A percentile compares a stretch with the other conserved stretches of the same genome.
phyloP scores from a whole-genome alignment of 2,113 vertebrate genomes.

The Poeciliopsis turrubarensis region DNA sequence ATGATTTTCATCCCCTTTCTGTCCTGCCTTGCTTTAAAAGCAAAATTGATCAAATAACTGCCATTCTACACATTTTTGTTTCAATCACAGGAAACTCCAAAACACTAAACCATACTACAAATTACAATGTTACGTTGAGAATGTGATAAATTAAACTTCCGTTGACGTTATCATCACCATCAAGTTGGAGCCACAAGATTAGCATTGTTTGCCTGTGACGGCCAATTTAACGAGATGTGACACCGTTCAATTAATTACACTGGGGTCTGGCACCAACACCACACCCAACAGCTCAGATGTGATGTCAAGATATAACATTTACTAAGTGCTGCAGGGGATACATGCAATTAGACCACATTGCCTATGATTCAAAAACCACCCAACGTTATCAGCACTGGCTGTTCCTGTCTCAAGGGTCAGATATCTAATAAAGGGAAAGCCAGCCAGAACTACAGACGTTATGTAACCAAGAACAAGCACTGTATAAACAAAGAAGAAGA shows the following conservation, averaged over 20 bases:
- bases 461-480: slow-evolving; percentile 42
- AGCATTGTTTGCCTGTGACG: slow-evolving; percentile 1
- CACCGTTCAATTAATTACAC: slow-evolving; percentile 38
- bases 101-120: neutral
- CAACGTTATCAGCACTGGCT: slow-evolving; percentile 12
- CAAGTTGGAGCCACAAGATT: slow-evolving; percentile 9
- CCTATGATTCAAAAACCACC: slow-evolving; percentile 18
- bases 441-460: slow-evolving; percentile 18
- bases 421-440: slow-evolving; percentile 10
- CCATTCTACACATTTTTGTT: neutral
- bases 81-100: neutral
- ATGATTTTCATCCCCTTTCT: neutral
- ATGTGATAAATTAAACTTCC: slow-evolving; percentile 23
- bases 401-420: slow-evolving; percentile 25
- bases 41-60: neutral
- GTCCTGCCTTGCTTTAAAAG: too few species aligned
- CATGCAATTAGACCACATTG: slow-evolving; percentile 12
- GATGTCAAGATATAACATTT: slow-evolving; percentile 31
- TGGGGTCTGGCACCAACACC: slow-evolving; percentile 26
- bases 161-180: neutral
- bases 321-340: slow-evolving; percentile 28
- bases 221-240: slow-evolving; percentile 24
- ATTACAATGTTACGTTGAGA: neutral
- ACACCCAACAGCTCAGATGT: slow-evolving; percentile 31
- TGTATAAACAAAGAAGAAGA: slow-evolving; percentile 31